Percentiles rank a stretch among this genome's conserved stretches.
Conservation (phyloP, 2,113 vertebrate species). For the Cheirogaleus medius region DNA sequence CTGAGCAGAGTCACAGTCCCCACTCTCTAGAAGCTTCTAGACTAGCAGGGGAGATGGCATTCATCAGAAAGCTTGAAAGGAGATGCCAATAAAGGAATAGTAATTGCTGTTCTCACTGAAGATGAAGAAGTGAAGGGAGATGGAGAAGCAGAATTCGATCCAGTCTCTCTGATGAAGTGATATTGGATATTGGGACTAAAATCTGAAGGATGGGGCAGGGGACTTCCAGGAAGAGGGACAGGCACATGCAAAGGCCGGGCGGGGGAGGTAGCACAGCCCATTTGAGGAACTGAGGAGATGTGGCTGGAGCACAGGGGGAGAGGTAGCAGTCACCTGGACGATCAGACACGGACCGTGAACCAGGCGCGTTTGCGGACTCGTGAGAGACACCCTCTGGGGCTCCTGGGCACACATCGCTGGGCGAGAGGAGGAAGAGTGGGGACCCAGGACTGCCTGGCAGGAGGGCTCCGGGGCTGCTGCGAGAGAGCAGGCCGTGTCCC, state of each 20-base stretch:
- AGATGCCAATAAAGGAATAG: background rate
- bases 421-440: background rate
- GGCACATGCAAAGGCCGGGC: background rate
- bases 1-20: background rate
- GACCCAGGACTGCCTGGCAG: accelerated
- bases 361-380: background rate
- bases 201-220: background rate
- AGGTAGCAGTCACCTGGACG: background rate
- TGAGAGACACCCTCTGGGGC: background rate
- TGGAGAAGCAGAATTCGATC: background rate
- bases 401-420: background rate
- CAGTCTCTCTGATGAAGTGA: background rate
- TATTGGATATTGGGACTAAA: accelerated
- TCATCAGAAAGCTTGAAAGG: background rate
- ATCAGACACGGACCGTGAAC: background rate
- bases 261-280: background rate
- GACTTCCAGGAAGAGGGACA: too few relatives aligned
- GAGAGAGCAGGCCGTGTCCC: accelerated
- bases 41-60: background rate
- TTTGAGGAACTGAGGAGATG: accelerated
- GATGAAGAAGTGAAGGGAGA: background rate
- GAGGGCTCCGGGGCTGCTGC: background rate
- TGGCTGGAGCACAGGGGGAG: background rate
- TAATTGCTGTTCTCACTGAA: accelerated
- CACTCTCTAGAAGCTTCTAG: background rate